Base-by-base conservation (phyloP, 2,797 vertebrate genomes). In the Dromococcyx pavoninus region DNA sequence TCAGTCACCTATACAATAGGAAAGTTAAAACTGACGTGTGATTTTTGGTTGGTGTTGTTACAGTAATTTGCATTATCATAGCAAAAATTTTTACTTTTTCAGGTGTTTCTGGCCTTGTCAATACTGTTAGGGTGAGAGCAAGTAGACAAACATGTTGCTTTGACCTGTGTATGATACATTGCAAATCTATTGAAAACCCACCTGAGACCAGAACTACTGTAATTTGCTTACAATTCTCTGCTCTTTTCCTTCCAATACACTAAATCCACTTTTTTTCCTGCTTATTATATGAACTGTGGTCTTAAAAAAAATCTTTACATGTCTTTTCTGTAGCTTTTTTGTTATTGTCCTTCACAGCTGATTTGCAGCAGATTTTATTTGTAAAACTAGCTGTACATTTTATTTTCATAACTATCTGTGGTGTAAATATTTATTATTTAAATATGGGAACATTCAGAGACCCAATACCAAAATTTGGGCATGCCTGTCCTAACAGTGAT, bases 211-310 rank as follows among this genome's bases (percentile, higher is more conserved):
- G 72, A 88, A 56, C 35, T 61, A 50, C 5, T 94, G 60, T 83
- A 82, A 86, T 91, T 95, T 96, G 46, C 69, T 92, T 93, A 76
- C 66, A 95, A 81, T 9, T 88, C 93, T 58, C 83, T 80, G 91
- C 67, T 79, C 10, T 81, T 93, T 88, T 82, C 13, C 48, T 96
- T 95, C 56, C 74, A 51, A 81, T 85, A 66, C 43, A 70, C 66
- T 28, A 89, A 84, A 87, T 78, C 25, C 15, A 67, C 25, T 24
- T 85, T 79, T 86, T 73, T 64, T 30, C 18, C n/a, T 87, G 6
- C 48, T 62, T 91, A 27, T 32, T 71, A 25, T 30, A 64, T 93
- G 89, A 70, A 58, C 43, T 86, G 48, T 75, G 17, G 14, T n/a
- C 60, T 84, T 69, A 60, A 73, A 62, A 81, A 82, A n/a, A 15